Conservation (phyloP, 2,113 vertebrate species). For the Trematocara marginatum region DNA sequence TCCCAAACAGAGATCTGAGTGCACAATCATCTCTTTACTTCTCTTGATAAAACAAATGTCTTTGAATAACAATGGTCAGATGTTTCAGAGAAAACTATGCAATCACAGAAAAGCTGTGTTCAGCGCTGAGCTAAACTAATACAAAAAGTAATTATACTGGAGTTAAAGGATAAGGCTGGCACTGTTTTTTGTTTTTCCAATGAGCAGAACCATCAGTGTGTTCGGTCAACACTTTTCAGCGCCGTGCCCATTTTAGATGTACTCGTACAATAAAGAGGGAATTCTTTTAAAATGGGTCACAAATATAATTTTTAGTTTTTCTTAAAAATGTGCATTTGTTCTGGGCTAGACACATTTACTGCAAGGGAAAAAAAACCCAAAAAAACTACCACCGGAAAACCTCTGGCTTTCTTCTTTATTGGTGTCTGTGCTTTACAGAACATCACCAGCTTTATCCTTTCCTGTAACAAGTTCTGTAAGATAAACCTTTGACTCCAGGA, state of each 20-base stretch:
- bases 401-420: background rate
- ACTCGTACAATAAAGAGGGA: background rate
- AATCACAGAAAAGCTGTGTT: background rate
- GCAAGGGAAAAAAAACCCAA: accelerated
- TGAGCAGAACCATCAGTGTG: background rate
- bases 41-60: background rate
- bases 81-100: background rate
- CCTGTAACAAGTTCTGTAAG: background rate
- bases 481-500: background rate
- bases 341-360: background rate
- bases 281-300: background rate
- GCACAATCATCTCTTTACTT: background rate
- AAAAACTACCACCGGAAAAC: background rate
- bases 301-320: background rate
- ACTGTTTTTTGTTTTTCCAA: background rate
- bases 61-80: background rate
- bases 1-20: background rate
- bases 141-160: background rate
- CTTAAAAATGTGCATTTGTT: background rate
- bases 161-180: background rate
- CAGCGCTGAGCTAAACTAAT: background rate
- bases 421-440: background rate
- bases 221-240: background rate
- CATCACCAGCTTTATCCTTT: background rate
- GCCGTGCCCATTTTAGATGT: background rate